Evolutionary conservation across 2,113 vertebrate species (phyloP), one percentile per base, ranked within the genome.

Genomic region (Dunckerocampus dactyliophorus): DNA sequence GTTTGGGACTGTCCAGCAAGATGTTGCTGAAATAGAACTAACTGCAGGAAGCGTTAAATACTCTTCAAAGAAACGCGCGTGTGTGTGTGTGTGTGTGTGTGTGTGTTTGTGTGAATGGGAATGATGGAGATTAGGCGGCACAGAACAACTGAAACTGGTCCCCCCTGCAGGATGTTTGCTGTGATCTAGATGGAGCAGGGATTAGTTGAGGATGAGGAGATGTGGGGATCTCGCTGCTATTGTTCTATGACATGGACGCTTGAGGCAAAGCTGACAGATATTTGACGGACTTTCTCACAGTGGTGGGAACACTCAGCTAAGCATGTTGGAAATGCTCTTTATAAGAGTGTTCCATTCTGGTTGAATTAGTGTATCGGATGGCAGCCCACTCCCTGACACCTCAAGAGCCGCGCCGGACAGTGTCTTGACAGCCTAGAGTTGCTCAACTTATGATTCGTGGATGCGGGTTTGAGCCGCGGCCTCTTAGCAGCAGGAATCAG

Each of bases 251-350:
- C 20, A 63, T 53, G 34, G 64, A 69, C 0, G 78, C 78, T 82
- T 16, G 57, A 78, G 82, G 82, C 85, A 53, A 77, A 85, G 64
- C 83, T 87, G 83, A 81, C 82, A 80, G 68, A 79, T 80, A 76
- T 74, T 61, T 59, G 24, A 69, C 81, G 21, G 11, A 65, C 69
- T 82, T 75, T 65, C 39, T 50, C 59, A 12, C 19, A 39, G 56
- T 68, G 60, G 66, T 62, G 58, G 42, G 65, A 59, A 22, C 16
- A 60, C 64, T 60, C 17, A 0, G 37, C 2, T 11, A 12, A 12
- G 11, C 37, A 39, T 48, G n/a, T 48, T 17, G 0, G 47, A 48
- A 48, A 48, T 47, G n/a, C n/a, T n/a, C 24, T 5, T 28, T 28
- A 28, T 28, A 28, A 28, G 24, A 28, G n/a, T n/a, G n/a, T n/a